Conservation (phyloP, 2,797 vertebrate genomes). For the Arctocebus calabarensis region DNA sequence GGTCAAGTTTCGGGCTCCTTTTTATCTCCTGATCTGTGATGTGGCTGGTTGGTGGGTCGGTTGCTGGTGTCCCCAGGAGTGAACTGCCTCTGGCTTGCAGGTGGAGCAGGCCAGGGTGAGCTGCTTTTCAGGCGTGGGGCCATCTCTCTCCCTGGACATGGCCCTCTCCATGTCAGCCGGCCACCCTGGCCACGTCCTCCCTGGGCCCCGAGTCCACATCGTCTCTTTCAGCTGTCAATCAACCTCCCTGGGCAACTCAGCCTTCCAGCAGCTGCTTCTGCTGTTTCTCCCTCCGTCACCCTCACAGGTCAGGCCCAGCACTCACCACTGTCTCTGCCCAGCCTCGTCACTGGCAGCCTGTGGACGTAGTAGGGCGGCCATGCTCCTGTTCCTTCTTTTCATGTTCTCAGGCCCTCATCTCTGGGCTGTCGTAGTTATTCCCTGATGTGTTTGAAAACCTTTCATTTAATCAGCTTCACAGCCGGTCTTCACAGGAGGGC, state of each 20-base stretch:
- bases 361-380: not conserved
- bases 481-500: not conserved
- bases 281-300: fast-evolving
- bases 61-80: not conserved
- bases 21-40: not conserved
- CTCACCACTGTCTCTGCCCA: too few species aligned
- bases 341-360: not conserved
- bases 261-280: not conserved
- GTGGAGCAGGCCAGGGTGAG: not conserved
- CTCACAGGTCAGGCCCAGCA: not conserved
- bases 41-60: not conserved
- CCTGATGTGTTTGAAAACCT: not conserved
- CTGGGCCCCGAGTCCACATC: not conserved
- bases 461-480: not conserved
- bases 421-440: not conserved
- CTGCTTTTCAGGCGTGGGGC: not conserved
- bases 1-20: too few species aligned
- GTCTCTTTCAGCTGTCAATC: not conserved
- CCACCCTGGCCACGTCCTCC: not conserved
- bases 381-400: not conserved
- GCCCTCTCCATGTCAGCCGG: not conserved
- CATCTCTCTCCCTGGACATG: not conserved
- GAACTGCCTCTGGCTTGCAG: not conserved
- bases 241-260: too few species aligned
- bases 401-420: not conserved